phyloP scores from a whole-genome alignment of 2,888 invertebrate genomes.

The Drosophila diplacantha region DNA sequence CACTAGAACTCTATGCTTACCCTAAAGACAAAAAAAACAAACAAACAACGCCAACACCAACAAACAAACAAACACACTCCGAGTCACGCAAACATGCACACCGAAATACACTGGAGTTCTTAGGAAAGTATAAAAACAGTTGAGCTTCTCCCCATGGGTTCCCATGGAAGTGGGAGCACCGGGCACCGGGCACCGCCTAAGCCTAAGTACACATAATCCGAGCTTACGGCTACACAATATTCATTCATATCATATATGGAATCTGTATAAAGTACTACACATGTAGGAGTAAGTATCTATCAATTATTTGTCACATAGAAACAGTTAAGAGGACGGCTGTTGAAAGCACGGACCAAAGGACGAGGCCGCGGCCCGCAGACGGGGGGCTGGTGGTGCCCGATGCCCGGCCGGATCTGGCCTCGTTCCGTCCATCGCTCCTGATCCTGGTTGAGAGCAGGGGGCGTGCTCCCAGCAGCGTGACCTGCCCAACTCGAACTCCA shows the following conservation, averaged over 20 bases:
- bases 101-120: constrained; percentile 12
- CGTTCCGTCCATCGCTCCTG: constrained; percentile 2
- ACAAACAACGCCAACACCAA: neutral
- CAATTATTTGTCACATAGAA: constrained; percentile 73
- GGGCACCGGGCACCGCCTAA: constrained; percentile 13
- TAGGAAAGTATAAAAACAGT: constrained; percentile 71
- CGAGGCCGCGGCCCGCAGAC: neutral
- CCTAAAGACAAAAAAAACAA: constrained; percentile 17
- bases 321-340: constrained; percentile 70
- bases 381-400: neutral
- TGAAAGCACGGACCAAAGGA: constrained; percentile 58
- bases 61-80: constrained; percentile 4
- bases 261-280: constrained; percentile 35
- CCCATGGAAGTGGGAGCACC: constrained; percentile 34
- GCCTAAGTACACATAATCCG: constrained; percentile 33
- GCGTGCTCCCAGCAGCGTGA: constrained; percentile 46
- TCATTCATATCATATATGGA: constrained; percentile 37
- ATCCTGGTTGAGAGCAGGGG: constrained; percentile 53
- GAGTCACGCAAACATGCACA: constrained; percentile 11
- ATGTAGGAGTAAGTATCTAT: constrained; percentile 35
- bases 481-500: neutral
- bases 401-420: constrained; percentile 9
- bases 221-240: constrained; percentile 26
- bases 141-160: constrained; percentile 44
- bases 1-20: constrained; percentile 7